These are phyloP conservation scores for Bursaphelenchus okinawaensis DNA, from an alignment of 2,888 invertebrate genomes.

Conservation along the genomic window DNA sequence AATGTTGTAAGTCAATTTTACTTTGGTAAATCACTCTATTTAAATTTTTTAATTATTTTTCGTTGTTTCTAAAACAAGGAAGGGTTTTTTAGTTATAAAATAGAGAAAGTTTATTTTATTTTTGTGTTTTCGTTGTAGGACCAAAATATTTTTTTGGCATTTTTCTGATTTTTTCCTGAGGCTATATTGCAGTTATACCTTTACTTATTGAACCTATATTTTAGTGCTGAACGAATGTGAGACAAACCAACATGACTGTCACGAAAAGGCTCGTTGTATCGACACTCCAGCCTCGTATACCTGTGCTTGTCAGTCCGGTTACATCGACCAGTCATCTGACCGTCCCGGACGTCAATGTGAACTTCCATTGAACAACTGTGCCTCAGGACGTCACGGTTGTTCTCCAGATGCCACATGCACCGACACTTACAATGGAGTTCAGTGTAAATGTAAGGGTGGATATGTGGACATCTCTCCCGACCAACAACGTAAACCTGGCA, in stretches of 20 bases:
- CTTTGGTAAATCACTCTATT: no score
- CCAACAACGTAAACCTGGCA: conserved; percentile 36
- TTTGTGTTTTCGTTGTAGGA: no score
- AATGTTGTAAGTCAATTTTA: conserved; percentile 40
- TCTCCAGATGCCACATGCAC: conserved; percentile 8
- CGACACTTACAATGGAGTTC: conserved; percentile 10
- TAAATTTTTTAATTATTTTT: no score
- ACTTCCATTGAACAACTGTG: conserved; percentile 3
- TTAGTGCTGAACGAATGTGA: conserved; percentile 47
- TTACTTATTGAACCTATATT: neutral
- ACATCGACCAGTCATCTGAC: conserved; percentile 63
- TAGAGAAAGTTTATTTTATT: no score
- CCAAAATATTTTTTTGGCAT: no score
- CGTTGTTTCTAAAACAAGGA: no score
- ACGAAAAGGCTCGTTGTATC: conserved; percentile 43
- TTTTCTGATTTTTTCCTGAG: no score
- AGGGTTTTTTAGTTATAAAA: no score
- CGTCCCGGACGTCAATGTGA: conserved; percentile 50
- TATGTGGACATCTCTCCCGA: conserved; percentile 48
- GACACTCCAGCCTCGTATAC: conserved; percentile 58
- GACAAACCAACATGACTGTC: conserved; percentile 54
- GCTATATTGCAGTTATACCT: neutral
- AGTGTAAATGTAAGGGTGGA: conserved; percentile 4
- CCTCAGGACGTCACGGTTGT: neutral
- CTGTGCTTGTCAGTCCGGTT: conserved; percentile 85